Evolutionary conservation across 2,113 vertebrate genomes (phyloP).

Genomic region (Mormyrus iriodes): DNA sequence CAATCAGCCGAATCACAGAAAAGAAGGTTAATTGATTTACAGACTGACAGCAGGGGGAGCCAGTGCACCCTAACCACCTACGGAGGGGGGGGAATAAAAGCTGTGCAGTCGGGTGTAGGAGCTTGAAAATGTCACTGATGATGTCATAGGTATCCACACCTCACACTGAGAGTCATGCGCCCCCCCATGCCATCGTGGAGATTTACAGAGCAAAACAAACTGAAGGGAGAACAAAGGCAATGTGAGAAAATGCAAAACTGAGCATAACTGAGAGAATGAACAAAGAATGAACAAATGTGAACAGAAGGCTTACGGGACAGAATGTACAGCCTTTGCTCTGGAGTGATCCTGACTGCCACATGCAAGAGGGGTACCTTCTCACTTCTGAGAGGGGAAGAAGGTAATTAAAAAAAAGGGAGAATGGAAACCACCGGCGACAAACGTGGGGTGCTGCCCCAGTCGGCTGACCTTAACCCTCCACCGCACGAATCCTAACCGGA

Average conservation of each 20-base stretch:
- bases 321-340: not conserved
- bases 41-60: not conserved
- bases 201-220: not conserved
- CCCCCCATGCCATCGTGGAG: not conserved
- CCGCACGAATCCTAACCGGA: not conserved
- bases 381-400: not conserved
- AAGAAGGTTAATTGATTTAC: not conserved
- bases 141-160: not conserved
- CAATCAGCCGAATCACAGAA: not conserved
- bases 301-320: not conserved
- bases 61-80: not conserved
- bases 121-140: not conserved
- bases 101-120: not conserved
- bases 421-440: not conserved
- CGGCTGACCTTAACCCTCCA: not conserved
- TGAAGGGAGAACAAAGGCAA: not conserved
- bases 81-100: not conserved
- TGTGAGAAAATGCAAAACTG: not conserved
- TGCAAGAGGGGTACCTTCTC: not conserved
- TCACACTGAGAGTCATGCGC: not conserved
- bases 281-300: not conserved
- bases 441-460: not conserved
- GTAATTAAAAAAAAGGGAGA: not conserved
- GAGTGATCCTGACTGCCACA: not conserved
- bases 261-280: not conserved